These are phyloP conservation scores for Bembecia ichneumoniformis DNA, from an alignment of 2,888 invertebrate species.

Conservation along the genomic window DNA sequence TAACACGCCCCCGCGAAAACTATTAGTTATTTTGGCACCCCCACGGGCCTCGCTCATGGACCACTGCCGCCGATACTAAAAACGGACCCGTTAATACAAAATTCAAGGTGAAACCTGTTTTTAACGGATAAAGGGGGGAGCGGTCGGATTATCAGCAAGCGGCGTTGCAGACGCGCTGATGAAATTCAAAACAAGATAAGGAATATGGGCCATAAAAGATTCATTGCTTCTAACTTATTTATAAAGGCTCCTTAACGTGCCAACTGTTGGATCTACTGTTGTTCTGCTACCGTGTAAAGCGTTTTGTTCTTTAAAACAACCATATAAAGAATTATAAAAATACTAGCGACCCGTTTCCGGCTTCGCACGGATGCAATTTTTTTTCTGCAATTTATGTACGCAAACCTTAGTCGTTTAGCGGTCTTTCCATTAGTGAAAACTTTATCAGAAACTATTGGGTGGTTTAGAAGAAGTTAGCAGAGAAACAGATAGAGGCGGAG, in stretches of 20 bases:
- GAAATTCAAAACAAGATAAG: constrained; percentile 67
- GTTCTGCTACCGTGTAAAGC: too few relatives aligned
- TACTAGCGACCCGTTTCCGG: too few relatives aligned
- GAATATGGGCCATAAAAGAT: constrained; percentile 64
- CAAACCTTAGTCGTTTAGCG: too few relatives aligned
- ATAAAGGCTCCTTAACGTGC: constrained; percentile 47
- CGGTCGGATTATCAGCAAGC: constrained; percentile 12
- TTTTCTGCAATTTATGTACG: too few relatives aligned
- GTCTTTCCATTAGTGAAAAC: too few relatives aligned
- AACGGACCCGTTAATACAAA: not conserved
- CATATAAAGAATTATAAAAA: too few relatives aligned
- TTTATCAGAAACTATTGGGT: too few relatives aligned
- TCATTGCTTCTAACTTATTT: constrained; percentile 67
- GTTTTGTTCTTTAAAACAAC: too few relatives aligned
- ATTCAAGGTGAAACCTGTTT: not conserved
- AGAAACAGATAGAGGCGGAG: too few relatives aligned
- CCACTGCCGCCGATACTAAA: constrained; percentile 10
- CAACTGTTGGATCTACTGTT: not conserved
- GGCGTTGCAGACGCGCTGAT: constrained; percentile 45
- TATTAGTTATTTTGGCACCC: constrained; percentile 73
- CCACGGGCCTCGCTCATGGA: constrained; percentile 46
- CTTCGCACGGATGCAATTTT: too few relatives aligned
- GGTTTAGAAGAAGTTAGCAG: too few relatives aligned
- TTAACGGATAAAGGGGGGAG: not conserved
- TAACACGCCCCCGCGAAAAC: constrained; percentile 72